Percentiles rank a stretch among this genome's conserved stretches.
These are phyloP conservation scores for Callopanchax toddi DNA, from an alignment of 2,113 vertebrate genomes.

Conservation along the genomic window DNA sequence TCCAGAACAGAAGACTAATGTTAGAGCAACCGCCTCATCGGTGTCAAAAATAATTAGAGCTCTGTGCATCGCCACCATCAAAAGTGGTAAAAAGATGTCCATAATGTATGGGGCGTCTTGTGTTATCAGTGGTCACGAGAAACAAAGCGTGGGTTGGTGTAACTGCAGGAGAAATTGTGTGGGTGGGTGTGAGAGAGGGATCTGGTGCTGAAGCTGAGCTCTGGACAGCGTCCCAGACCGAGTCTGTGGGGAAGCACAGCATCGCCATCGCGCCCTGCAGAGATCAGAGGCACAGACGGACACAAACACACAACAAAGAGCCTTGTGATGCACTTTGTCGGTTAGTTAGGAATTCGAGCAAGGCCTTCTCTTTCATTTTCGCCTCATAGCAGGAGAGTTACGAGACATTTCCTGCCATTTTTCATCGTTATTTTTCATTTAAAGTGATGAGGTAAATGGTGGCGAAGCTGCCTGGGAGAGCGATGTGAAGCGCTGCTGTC, in stretches of 20 bases:
- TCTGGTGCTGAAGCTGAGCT: constrained; percentile 50
- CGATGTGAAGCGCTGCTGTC: background rate
- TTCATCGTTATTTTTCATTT: constrained; percentile 31
- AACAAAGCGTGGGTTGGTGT: constrained; percentile 50
- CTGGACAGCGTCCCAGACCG: constrained; percentile 50
- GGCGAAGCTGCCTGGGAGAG: background rate
- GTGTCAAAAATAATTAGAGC: constrained; percentile 49
- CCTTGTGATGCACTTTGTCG: constrained; percentile 15
- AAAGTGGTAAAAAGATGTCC: constrained; percentile 12
- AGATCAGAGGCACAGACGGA: constrained; percentile 40
- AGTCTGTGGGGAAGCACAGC: constrained; percentile 49
- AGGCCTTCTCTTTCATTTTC: background rate
- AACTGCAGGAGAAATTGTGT: constrained; percentile 29
- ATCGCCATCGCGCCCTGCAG: constrained; percentile 18
- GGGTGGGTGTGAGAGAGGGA: constrained; percentile 31
- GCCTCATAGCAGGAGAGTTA: background rate
- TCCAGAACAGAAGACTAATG: constrained; percentile 48
- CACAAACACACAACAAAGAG: constrained; percentile 13
- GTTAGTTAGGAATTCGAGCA: constrained; percentile 9
- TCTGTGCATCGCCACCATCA: background rate
- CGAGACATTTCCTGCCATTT: constrained; percentile 16
- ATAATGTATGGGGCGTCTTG: constrained; percentile 4
- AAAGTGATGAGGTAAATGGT: constrained; percentile 40
- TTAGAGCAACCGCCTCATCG: constrained; percentile 21
- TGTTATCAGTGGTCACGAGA: constrained; percentile 23